phyloP scores from a whole-genome alignment of 2,888 invertebrate species.

The Sphaerolaimus hirsutus region DNA sequence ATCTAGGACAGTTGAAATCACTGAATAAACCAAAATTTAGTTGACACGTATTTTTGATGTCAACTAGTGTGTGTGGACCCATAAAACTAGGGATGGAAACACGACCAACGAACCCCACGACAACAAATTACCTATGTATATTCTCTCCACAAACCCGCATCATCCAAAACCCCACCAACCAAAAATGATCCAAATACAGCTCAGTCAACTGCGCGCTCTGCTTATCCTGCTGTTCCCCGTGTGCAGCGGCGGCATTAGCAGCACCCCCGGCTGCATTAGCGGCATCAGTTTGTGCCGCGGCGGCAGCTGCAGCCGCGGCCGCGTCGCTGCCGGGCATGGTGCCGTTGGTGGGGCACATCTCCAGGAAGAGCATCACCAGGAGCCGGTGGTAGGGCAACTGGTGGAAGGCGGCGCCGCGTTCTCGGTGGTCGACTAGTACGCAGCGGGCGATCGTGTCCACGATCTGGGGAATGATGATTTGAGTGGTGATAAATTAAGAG shows the following conservation, averaged over 20 bases:
- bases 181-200: not conserved
- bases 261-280: not conserved
- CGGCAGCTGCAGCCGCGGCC: not conserved
- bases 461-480: too few relatives aligned
- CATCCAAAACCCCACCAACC: constrained; percentile 5
- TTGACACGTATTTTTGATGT: too few relatives aligned
- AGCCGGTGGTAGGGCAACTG: constrained; percentile 91
- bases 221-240: too few relatives aligned
- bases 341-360: constrained; percentile 64
- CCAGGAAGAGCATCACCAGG: constrained; percentile 80
- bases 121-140: too few relatives aligned
- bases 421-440: constrained; percentile 88
- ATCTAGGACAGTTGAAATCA: too few relatives aligned
- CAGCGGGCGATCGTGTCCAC: too few relatives aligned
- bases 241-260: not conserved
- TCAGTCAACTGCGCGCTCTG: not conserved
- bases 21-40: too few relatives aligned
- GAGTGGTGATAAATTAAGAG: too few relatives aligned
- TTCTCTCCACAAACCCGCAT: too few relatives aligned
- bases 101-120: too few relatives aligned
- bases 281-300: not conserved
- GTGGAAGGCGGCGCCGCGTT: constrained; percentile 65
- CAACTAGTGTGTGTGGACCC: too few relatives aligned
- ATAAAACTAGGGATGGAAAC: too few relatives aligned
- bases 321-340: not conserved